A percentile compares a stretch with the other conserved stretches of the same genome.
Conservation (phyloP, 2,113 vertebrate species). For the Pholis gunnellus region DNA sequence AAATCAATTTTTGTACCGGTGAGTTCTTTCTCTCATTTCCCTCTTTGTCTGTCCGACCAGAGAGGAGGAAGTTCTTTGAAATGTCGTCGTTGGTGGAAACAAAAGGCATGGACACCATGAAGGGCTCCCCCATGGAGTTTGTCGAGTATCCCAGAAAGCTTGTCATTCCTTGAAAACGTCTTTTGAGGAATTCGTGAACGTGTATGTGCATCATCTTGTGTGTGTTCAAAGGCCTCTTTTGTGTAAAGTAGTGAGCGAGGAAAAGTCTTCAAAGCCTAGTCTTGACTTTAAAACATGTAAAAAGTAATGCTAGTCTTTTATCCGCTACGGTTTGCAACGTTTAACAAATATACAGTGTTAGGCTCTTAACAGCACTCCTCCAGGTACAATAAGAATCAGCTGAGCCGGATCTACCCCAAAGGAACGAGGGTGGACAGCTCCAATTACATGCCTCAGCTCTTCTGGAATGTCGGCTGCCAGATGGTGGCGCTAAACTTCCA, state of each 20-base stretch:
- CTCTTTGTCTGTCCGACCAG: conserved; percentile 68
- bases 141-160: conserved; percentile 90
- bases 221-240: not conserved
- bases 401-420: conserved; percentile 94
- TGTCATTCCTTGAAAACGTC: not conserved
- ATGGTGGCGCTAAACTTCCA: conserved; percentile 95
- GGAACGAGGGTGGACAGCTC: conserved; percentile 94
- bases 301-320: not conserved
- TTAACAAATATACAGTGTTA: not conserved
- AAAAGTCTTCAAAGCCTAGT: not conserved
- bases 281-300: not conserved
- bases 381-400: conserved; percentile 95
- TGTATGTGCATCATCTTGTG: not conserved
- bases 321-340: not conserved
- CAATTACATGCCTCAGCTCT: conserved; percentile 95
- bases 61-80: conserved; percentile 89
- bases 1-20: not conserved
- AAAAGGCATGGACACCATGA: conserved; percentile 91
- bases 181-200: not conserved
- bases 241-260: not conserved
- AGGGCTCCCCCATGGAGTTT: conserved; percentile 89
- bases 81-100: conserved; percentile 96
- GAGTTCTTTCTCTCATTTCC: not conserved
- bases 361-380: conserved; percentile 47
- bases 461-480: conserved; percentile 95